Evolutionary conservation across 2,113 vertebrate genomes (phyloP).

Genomic region (Cebus imitator): DNA sequence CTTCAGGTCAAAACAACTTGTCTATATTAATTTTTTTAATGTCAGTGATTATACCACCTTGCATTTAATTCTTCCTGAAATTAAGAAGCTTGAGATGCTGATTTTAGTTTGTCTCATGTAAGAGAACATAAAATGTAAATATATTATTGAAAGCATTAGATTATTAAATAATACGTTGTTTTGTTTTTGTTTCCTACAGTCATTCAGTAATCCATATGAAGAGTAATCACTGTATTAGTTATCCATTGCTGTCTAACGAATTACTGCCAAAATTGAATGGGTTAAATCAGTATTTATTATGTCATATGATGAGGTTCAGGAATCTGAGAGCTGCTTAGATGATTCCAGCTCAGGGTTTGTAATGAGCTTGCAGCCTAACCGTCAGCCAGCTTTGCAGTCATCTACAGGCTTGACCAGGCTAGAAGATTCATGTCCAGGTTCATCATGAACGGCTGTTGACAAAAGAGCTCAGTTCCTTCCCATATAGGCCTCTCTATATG

Average conservation of each 20-base stretch:
- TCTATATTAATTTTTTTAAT: slow-evolving; percentile 31
- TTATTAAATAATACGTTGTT: slow-evolving; percentile 18
- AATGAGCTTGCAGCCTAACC: background rate
- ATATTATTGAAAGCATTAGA: background rate
- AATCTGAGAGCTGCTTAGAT: background rate
- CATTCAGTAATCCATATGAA: slow-evolving; percentile 16
- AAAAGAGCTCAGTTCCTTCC: background rate
- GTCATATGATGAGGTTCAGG: background rate
- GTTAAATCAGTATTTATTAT: background rate
- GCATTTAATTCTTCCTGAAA: slow-evolving; percentile 41
- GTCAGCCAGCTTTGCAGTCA: background rate
- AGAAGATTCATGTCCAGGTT: background rate
- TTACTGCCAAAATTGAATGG: background rate
- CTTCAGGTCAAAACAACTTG: background rate
- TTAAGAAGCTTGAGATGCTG: background rate
- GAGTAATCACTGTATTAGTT: background rate
- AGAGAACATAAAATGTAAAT: background rate
- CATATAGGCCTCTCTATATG: background rate
- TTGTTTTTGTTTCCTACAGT: slow-evolving; percentile 27
- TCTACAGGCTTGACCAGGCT: background rate
- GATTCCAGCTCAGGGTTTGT: background rate
- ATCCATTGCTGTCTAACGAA: background rate
- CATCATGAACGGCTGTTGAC: background rate
- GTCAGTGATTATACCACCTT: background rate
- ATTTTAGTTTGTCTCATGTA: slow-evolving; percentile 39